Percentiles rank a stretch among this genome's conserved stretches.
Conservation (phyloP, 2,113 vertebrate species). For the Embiotoca jacksoni region DNA sequence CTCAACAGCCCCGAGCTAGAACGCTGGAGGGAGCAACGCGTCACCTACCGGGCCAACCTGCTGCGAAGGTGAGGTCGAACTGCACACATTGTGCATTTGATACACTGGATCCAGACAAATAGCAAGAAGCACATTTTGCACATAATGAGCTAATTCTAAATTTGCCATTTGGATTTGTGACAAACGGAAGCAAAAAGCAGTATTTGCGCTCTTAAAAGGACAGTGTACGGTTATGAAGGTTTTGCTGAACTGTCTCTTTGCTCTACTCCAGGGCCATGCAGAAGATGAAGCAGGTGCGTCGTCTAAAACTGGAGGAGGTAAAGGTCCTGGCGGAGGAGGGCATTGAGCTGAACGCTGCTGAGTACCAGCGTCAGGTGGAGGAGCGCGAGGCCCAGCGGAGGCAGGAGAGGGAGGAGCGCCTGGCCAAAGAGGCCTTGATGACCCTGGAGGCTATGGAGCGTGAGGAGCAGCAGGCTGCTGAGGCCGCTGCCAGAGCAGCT, state of each 20-base stretch:
- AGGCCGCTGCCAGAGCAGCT: conserved; percentile 68
- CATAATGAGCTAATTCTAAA: background rate
- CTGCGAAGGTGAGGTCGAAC: conserved; percentile 86
- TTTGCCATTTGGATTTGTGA: background rate
- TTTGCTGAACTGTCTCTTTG: background rate
- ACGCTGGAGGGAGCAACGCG: conserved; percentile 89
- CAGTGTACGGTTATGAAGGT: background rate
- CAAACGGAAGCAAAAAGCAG: background rate
- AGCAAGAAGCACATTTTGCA: background rate
- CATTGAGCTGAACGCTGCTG: conserved; percentile 84
- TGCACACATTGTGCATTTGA: background rate
- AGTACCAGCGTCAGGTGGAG: conserved; percentile 83
- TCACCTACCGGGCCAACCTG: conserved; percentile 86
- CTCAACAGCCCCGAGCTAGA: conserved; percentile 91
- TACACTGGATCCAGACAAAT: background rate
- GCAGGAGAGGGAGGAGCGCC: conserved; percentile 81
- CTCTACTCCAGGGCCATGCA: conserved; percentile 86
- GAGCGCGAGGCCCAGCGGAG: conserved; percentile 86
- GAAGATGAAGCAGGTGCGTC: conserved; percentile 90
- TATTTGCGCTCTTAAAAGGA: background rate
- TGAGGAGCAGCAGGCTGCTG: conserved; percentile 75
- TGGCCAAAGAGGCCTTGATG: conserved; percentile 81
- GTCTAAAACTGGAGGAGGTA: conserved; percentile 93
- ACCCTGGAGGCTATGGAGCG: conserved; percentile 83
- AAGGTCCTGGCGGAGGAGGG: conserved; percentile 88